Evolutionary conservation across 92 coral and sea anemone species (phyloP), one percentile per base, ranked within the genome.

Genomic region (Anthopleura xanthogrammica): DNA sequence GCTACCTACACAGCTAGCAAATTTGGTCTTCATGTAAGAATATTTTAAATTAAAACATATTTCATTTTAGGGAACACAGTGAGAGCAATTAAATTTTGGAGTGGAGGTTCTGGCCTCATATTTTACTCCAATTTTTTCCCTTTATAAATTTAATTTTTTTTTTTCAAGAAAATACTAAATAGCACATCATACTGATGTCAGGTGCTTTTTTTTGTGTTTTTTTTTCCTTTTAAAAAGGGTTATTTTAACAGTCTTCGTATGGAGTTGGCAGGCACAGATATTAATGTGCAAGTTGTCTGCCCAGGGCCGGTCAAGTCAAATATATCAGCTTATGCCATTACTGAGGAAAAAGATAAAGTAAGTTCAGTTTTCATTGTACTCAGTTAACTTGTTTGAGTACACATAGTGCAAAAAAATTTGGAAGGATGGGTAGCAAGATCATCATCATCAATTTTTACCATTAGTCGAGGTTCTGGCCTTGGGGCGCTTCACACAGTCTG

Each of bases 281-380:
- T 93, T 43, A 83, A 77, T 72, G 85, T 93, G 8, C 91, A 86
- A 84, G 62, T 85, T 2, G 89, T 88, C 8, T 77, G 86, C 57
- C 94, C 94, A 29, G 97, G 94, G 4, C 97, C 93, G 24, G 90
- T 93, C 24, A 82, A 87, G 60, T 91, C 97, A 10, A 85, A 89
- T 50, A 82, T 93, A 16, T 74, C 89, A 40, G 79, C 77, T 56
- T 24, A 87, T 88, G 83, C 91, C 12, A 65, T 86, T 56, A 92
- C 95, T 2, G 87, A 79, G 39, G 72, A 85, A 58, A 75, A 58
- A 60, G 64, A 36, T 39, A 62, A 62, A 22, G 58, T 54, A 54
- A 54, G 58, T 54, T 54, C 11, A 46, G 50, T 62, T 62, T 6
- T 20, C 29, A 5, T 46, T 46, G 50, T 46, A 29, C 36, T 29